A percentile compares a stretch with the other conserved stretches of the same genome.
These are phyloP conservation scores for Platyura marginata DNA, from an alignment of 1,140 invertebrate species.

Conservation along the genomic window DNA sequence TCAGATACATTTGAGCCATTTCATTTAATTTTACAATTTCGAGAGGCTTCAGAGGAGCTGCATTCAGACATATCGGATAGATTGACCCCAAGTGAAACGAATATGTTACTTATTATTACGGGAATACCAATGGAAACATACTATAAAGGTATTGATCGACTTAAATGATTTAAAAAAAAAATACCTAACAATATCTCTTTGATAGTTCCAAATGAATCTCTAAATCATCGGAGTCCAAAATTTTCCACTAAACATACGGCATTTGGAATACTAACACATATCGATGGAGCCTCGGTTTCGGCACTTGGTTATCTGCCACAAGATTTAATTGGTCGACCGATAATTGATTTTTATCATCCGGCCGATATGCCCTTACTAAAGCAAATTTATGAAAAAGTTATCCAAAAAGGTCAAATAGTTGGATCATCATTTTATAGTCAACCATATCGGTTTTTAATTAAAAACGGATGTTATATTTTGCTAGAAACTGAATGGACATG, in stretches of 20 bases:
- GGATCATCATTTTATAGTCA: constrained; percentile 54
- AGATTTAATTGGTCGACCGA: constrained; percentile 61
- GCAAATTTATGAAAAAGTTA: constrained; percentile 67
- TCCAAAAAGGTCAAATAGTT: constrained; percentile 29
- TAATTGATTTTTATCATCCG: constrained; percentile 76
- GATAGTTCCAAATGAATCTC: constrained; percentile 40
- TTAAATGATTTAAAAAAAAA: no score
- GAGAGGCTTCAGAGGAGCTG: constrained; percentile 32
- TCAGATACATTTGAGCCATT: constrained; percentile 50
- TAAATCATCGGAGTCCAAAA: constrained; percentile 28
- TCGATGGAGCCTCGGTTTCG: constrained; percentile 57
- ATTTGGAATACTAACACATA: constrained; percentile 49
- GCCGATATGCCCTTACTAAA: constrained; percentile 63
- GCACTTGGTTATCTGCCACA: constrained; percentile 78
- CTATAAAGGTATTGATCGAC: no score
- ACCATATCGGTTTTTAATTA: constrained; percentile 51
- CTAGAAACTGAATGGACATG: constrained; percentile 86
- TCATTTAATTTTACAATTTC: constrained; percentile 47
- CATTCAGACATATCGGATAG: constrained; percentile 12
- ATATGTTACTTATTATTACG: constrained; percentile 49
- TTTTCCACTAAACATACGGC: constrained; percentile 65
- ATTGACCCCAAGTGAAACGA: constrained; percentile 15
- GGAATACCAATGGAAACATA: no score
- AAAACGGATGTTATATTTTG: constrained; percentile 66
- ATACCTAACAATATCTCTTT: no score